Percentiles rank a stretch among this genome's conserved stretches.
These are phyloP conservation scores for Alviniconcha strummeri DNA, from an alignment of 2,888 invertebrate species.

Conservation along the genomic window DNA sequence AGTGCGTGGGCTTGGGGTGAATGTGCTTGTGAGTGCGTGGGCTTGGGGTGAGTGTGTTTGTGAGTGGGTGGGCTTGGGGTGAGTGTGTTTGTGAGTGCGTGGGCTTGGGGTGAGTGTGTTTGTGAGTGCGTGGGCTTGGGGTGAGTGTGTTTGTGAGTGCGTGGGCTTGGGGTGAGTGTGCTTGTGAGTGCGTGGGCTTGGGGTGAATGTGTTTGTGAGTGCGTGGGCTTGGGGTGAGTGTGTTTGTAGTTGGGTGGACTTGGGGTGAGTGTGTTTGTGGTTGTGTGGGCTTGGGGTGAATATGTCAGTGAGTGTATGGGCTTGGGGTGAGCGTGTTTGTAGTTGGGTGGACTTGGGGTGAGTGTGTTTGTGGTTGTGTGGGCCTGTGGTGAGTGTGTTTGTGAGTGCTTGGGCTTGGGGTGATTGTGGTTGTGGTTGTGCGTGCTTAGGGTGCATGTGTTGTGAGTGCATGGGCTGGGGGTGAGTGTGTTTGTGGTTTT, in stretches of 20 bases:
- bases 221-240: background rate
- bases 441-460: background rate
- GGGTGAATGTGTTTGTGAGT: background rate
- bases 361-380: background rate
- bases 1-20: too few relatives aligned
- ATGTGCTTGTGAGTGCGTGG: too few relatives aligned
- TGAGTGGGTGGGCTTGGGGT: too few relatives aligned
- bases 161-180: too few relatives aligned
- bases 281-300: background rate
- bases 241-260: background rate
- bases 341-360: background rate
- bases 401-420: background rate
- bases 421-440: background rate
- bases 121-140: background rate
- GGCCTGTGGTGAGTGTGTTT: background rate
- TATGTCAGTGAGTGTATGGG: background rate
- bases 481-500: background rate
- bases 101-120: background rate
- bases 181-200: background rate
- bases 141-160: conserved; percentile 8
- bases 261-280: background rate
- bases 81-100: too few relatives aligned
- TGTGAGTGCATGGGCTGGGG: background rate
- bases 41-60: too few relatives aligned
- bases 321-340: background rate